Base-by-base conservation (phyloP, 2,888 invertebrate genomes). In the Mesopsocus fuscifrons region DNA sequence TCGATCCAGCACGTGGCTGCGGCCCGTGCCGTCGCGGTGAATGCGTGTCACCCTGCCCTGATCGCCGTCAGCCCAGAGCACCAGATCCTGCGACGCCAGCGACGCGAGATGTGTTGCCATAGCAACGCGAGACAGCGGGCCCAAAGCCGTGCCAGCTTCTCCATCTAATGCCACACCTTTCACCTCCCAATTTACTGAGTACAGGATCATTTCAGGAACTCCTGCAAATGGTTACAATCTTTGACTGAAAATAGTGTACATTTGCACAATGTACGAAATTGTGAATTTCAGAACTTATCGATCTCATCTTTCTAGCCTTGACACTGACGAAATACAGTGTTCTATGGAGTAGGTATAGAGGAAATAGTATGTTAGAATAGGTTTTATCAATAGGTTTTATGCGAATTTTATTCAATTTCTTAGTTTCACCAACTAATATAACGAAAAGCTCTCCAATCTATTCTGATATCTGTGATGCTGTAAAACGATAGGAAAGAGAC, bases 11-110 rank as follows among this genome's bases (percentile, higher is more conserved):
- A 82, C 66, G 2, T 67, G 65, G 52, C 72, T 63, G 18, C 82
- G 64, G 13, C 67, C 64, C 1, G 82, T 80, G 41, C 87, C 82
- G 60, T 87, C 87, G 40, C 85, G 69, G 53, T 72, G 72, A 50
- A 80, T 78, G 45, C 79, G 68, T 42, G 78, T 79, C 45, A 89
- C 72, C 40, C 71, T 68, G 38, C 81, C 81, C 47, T 74, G 72
- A 55, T 83, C 83, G 50, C 70, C 72, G 59, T 87, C 85, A 38
- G 77, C 76, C 85, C 85, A 88, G 62, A 77, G 84, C 40, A 88
- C 62, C 55, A 69, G 73, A 51, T 74, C 72, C 26, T 59, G 59
- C 38, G 54, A 68, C 68, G 55, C 38, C 50, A 48, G 44, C 49
- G 73, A 80, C 54, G 81, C 88, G 40, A 88, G 71, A 30, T 77